phyloP scores from a whole-genome alignment of 2,888 invertebrate species.

The Diadegma fenestrale region DNA sequence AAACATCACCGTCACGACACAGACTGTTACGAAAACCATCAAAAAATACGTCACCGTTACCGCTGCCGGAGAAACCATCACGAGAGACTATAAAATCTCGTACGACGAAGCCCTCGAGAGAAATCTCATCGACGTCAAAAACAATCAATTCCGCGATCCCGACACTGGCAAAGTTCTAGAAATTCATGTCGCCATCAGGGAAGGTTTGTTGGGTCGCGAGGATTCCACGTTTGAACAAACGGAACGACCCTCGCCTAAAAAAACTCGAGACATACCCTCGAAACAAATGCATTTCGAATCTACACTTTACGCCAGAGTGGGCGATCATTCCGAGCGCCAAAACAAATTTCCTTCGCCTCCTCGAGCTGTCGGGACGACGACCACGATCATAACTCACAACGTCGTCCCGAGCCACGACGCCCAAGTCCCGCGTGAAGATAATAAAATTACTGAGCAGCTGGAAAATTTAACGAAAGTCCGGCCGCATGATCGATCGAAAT shows the following conservation, averaged over 20 bases:
- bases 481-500: constrained; percentile 12
- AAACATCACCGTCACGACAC: constrained; percentile 94
- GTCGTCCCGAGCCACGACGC: constrained; percentile 64
- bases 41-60: constrained; percentile 93
- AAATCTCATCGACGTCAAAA: constrained; percentile 92
- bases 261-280: constrained; percentile 73
- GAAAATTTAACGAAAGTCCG: constrained; percentile 1
- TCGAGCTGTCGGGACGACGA: constrained; percentile 78
- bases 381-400: constrained; percentile 78
- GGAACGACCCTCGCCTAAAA: constrained; percentile 72
- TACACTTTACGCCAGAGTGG: constrained; percentile 74
- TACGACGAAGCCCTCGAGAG: constrained; percentile 92
- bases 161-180: constrained; percentile 90
- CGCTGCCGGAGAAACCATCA: constrained; percentile 86
- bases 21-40: constrained; percentile 94
- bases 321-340: constrained; percentile 45
- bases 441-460: constrained; percentile 20
- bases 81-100: constrained; percentile 88
- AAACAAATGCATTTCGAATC: constrained; percentile 77
- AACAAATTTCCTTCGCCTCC: constrained; percentile 65
- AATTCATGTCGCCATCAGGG: constrained; percentile 91
- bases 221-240: constrained; percentile 63
- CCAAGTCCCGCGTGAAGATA: constrained; percentile 55
- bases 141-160: constrained; percentile 92
- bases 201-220: constrained; percentile 86